These are phyloP conservation scores for Xiphorhynchus elegans DNA, from an alignment of 2,113 vertebrate genomes.

Conservation along the genomic window DNA sequence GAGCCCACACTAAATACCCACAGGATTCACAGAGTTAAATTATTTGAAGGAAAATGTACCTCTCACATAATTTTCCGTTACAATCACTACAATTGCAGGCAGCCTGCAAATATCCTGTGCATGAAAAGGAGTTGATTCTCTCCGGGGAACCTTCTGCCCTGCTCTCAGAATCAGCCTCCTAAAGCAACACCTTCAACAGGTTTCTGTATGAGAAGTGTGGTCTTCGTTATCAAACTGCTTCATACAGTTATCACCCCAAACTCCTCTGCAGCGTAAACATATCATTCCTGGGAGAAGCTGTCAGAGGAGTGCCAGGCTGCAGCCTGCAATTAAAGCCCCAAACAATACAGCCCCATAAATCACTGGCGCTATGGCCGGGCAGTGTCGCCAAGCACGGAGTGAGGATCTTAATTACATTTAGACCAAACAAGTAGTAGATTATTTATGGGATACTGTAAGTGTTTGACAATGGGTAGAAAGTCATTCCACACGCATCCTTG, in stretches of 20 bases:
- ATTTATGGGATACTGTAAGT: conserved; percentile 68
- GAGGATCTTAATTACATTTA: conserved; percentile 75
- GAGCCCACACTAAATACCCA: conserved; percentile 17
- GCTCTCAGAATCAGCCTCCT: not conserved
- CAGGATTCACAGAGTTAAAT: conserved; percentile 48
- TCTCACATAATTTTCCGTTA: conserved; percentile 40
- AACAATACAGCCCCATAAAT: conserved; percentile 70
- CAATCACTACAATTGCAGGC: conserved; percentile 11
- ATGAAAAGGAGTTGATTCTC: conserved; percentile 13
- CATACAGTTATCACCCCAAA: conserved; percentile 55
- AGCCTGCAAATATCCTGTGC: conserved; percentile 27
- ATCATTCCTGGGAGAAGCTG: conserved; percentile 68
- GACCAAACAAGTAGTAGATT: conserved; percentile 70
- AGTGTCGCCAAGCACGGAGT: conserved; percentile 68
- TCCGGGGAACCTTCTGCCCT: conserved; percentile 6
- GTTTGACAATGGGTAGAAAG: conserved; percentile 58
- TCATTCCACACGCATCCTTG: conserved; percentile 37
- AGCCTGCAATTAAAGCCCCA: conserved; percentile 69
- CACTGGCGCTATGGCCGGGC: conserved; percentile 50
- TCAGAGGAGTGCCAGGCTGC: conserved; percentile 55
- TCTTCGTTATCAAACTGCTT: conserved; percentile 50
- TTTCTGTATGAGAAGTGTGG: not conserved
- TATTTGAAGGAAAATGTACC: conserved; percentile 45
- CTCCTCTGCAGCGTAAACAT: conserved; percentile 52
- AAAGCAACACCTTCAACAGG: conserved; percentile 42